These are phyloP conservation scores for Heteromyza rotundicornis DNA, from an alignment of 2,888 invertebrate genomes.

Conservation along the genomic window DNA sequence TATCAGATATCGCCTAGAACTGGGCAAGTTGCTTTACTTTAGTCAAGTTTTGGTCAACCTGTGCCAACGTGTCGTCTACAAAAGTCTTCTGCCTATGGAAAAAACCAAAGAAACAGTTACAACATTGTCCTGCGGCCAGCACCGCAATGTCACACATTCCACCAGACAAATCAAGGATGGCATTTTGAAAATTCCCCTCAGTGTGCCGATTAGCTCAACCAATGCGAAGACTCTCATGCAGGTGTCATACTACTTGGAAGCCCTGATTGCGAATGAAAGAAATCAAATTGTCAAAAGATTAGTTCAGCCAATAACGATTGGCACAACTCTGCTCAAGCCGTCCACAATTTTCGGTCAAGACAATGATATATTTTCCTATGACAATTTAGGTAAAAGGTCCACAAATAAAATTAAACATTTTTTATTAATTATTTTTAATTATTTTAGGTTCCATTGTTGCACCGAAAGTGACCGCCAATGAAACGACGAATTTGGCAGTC, in stretches of 20 bases:
- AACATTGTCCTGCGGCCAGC: conserved; percentile 29
- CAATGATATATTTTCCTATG: conserved; percentile 9
- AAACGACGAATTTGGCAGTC: too few species aligned
- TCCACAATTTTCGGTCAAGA: not conserved
- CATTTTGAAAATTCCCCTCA: conserved; percentile 38
- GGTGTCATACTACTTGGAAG: conserved; percentile 21
- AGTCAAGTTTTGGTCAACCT: conserved; percentile 29
- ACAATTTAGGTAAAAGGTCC: conserved; percentile 19
- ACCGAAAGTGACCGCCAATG: too few species aligned
- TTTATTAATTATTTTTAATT: too few species aligned
- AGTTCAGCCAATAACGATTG: conserved; percentile 17
- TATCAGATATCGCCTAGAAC: conserved; percentile 32
- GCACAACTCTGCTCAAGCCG: conserved; percentile 13
- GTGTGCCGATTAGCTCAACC: conserved; percentile 29
- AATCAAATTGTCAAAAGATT: conserved; percentile 13
- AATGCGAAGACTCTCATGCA: conserved; percentile 13
- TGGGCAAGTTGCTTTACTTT: not conserved
- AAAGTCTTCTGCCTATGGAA: conserved; percentile 27
- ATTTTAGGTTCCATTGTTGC: too few species aligned
- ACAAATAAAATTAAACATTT: not conserved
- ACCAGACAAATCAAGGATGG: conserved; percentile 2
- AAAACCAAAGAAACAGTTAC: conserved; percentile 31
- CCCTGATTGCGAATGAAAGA: not conserved
- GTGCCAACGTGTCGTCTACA: conserved; percentile 35
- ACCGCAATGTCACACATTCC: not conserved